Evolutionary conservation across 2,888 invertebrate genomes (phyloP).

Genomic region (Adineta ricciae): DNA sequence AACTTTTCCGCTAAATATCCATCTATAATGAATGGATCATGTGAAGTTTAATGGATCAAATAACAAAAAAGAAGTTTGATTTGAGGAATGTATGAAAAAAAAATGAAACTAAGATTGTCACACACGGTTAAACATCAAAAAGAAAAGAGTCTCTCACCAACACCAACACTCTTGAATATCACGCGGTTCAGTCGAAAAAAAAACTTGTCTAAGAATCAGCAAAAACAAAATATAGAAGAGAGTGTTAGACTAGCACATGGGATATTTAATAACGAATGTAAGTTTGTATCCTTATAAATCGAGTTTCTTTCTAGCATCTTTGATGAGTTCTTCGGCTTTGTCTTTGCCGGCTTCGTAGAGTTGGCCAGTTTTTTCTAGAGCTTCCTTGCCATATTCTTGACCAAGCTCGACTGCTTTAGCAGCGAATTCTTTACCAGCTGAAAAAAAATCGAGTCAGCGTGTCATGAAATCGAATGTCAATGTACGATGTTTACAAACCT

Average conservation of each 20-base stretch:
- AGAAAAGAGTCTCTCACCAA: neutral
- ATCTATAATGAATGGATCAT: neutral
- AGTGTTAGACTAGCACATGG: too few species aligned
- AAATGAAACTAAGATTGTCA: neutral
- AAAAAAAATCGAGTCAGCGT: neutral
- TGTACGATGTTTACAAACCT: neutral
- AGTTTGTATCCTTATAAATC: neutral
- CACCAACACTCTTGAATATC: neutral
- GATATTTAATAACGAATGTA: neutral
- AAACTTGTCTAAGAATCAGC: neutral
- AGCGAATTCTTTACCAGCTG: neutral
- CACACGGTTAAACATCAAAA: neutral
- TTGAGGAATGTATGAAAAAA: neutral
- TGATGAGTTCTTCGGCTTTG: neutral
- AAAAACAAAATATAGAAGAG: neutral
- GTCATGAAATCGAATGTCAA: neutral
- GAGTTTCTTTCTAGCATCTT: neutral
- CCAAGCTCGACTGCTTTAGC: neutral
- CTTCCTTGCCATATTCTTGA: neutral
- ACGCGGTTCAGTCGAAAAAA: neutral
- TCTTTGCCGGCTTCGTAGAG: neutral
- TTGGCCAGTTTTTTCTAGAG: neutral
- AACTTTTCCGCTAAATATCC: neutral
- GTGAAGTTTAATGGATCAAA: neutral
- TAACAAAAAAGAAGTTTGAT: neutral